These are phyloP conservation scores for Myripristis jacobus DNA, from an alignment of 2,797 vertebrate genomes.

Conservation along the genomic window DNA sequence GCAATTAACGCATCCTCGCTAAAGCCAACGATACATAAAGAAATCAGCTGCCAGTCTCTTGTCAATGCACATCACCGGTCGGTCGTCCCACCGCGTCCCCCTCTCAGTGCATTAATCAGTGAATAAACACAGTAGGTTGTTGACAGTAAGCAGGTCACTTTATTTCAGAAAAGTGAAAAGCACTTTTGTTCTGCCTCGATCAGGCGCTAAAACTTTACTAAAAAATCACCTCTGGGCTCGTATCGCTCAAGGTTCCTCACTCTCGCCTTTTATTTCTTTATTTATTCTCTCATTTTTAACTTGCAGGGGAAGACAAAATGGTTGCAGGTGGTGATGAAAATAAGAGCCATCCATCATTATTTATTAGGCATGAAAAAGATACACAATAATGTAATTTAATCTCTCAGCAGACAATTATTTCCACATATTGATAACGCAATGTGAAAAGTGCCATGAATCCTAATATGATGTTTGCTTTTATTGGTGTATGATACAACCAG, in stretches of 20 bases:
- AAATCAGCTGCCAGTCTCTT: slow-evolving; percentile 14
- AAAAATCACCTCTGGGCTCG: slow-evolving; percentile 79
- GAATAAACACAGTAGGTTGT: slow-evolving; percentile 65
- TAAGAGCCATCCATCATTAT: slow-evolving; percentile 99
- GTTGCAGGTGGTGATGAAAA: slow-evolving; percentile 99
- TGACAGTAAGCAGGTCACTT: slow-evolving; percentile 75
- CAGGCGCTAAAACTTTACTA: slow-evolving; percentile 58
- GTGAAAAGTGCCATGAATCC: slow-evolving; percentile 99
- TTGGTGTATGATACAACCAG: slow-evolving; percentile 95
- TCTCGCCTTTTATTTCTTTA: slow-evolving; percentile 91
- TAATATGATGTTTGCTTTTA: slow-evolving; percentile 99
- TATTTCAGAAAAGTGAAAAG: slow-evolving; percentile 48
- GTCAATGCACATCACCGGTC: slow-evolving; percentile 40
- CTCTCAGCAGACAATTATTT: slow-evolving; percentile 99
- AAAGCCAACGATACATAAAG: slow-evolving; percentile 13
- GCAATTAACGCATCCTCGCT: slow-evolving; percentile 33
- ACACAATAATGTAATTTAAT: slow-evolving; percentile 99
- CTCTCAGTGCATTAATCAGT: slow-evolving; percentile 37
- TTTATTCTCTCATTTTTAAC: slow-evolving; percentile 94
- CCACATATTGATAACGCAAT: slow-evolving; percentile 99
- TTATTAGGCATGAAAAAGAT: slow-evolving; percentile 99
- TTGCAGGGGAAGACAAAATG: slow-evolving; percentile 98
- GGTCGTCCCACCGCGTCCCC: slow-evolving; percentile 26
- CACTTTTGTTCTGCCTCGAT: slow-evolving; percentile 60
- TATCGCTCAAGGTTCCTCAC: slow-evolving; percentile 85